Evolutionary conservation across 37 sponge, comb jelly and placozoan genomes (phyloP).

Genomic region (Ephydatia muelleri): DNA sequence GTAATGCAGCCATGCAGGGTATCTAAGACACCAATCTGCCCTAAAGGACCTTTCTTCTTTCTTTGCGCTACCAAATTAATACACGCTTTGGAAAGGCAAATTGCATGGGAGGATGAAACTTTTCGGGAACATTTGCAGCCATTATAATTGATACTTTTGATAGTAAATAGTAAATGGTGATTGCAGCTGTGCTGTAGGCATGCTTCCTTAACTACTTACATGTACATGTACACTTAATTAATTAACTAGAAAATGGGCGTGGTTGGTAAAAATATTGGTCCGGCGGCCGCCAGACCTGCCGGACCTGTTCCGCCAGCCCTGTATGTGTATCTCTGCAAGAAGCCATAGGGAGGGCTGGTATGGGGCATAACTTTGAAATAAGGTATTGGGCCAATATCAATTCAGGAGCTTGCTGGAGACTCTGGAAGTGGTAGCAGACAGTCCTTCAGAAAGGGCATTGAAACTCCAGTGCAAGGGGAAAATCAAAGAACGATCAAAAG

Average conservation of each 20-base stretch:
- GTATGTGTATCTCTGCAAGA: no score
- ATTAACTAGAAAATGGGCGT: not conserved
- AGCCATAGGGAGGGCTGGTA: no score
- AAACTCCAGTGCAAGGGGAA: conserved; percentile 11
- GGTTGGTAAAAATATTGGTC: not conserved
- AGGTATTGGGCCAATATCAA: not conserved
- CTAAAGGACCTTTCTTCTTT: not conserved
- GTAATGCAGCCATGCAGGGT: not conserved
- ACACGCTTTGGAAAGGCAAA: not conserved
- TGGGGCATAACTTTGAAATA: no score
- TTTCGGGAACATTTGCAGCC: not conserved
- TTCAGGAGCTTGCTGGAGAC: conserved; percentile 12
- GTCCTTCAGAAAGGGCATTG: conserved; percentile 30
- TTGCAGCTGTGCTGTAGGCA: no score
- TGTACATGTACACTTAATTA: not conserved
- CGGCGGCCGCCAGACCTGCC: no score
- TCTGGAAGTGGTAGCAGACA: conserved; percentile 14
- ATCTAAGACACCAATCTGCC: not conserved
- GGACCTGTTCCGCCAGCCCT: no score
- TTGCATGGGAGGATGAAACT: conserved; percentile 1
- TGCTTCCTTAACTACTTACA: not conserved
- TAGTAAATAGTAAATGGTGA: no score
- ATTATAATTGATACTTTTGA: not conserved
- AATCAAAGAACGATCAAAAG: conserved; percentile 41
- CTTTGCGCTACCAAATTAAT: not conserved